Conservation (phyloP, 2,888 invertebrate genomes). For the Siphlonurus alternatus region DNA sequence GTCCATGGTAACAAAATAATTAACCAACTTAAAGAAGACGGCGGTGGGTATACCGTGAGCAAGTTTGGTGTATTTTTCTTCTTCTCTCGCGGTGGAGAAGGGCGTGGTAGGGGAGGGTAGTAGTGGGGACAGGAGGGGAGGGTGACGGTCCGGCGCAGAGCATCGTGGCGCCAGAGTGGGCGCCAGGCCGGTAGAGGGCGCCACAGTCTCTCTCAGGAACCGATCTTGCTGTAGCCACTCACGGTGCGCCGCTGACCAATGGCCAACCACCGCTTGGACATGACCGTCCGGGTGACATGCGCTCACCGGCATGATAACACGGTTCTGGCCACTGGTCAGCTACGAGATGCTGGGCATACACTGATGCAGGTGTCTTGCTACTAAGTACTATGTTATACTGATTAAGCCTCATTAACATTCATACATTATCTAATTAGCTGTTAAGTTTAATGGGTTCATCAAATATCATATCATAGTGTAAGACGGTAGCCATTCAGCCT, state of each 20-base stretch:
- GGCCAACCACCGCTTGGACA: neutral
- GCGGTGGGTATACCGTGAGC: neutral
- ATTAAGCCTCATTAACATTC: too few species aligned
- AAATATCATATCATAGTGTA: too few species aligned
- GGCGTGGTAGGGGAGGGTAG: neutral
- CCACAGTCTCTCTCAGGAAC: neutral
- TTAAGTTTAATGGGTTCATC: too few species aligned
- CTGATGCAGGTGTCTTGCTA: too few species aligned
- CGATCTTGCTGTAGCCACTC: neutral
- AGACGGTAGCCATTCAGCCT: too few species aligned
- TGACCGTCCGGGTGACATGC: too few species aligned
- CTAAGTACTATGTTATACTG: too few species aligned
- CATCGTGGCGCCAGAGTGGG: neutral
- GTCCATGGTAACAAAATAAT: neutral
- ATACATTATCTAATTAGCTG: too few species aligned
- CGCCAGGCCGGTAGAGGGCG: too few species aligned
- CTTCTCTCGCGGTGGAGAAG: neutral
- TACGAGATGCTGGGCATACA: too few species aligned
- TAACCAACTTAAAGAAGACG: neutral
- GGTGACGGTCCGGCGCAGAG: neutral
- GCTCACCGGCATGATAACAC: too few species aligned
- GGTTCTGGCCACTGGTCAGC: too few species aligned
- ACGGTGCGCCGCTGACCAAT: neutral
- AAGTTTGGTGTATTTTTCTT: neutral
- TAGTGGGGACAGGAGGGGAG: neutral